These are phyloP conservation scores for Corythornis leucogaster DNA, from an alignment of 2,797 vertebrate species.

Conservation along the genomic window DNA sequence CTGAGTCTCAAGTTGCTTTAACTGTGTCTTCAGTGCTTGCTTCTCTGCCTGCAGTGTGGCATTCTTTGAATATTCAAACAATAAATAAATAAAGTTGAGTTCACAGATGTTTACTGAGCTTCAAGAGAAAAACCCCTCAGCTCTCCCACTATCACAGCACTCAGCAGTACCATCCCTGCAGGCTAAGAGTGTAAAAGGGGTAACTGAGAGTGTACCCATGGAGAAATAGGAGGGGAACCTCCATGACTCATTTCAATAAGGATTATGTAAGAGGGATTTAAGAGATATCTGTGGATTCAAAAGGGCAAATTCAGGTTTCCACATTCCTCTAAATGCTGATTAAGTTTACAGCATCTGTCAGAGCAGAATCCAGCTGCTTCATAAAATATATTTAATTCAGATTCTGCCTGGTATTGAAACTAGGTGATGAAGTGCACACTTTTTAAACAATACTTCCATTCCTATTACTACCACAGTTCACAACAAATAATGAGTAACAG, in stretches of 20 bases:
- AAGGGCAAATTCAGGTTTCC: neutral
- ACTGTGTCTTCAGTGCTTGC: conserved; percentile 91
- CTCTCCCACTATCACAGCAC: neutral
- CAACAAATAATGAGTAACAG: neutral
- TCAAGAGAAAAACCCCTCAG: neutral
- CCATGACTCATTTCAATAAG: neutral
- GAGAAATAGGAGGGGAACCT: neutral
- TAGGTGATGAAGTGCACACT: neutral
- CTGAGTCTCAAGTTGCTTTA: conserved; percentile 95
- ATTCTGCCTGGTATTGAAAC: neutral
- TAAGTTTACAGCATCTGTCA: neutral
- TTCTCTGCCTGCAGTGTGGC: conserved; percentile 98
- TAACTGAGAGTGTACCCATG: neutral
- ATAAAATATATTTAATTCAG: neutral
- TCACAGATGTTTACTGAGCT: neutral
- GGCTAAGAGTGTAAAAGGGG: neutral
- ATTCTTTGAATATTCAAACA: conserved; percentile 81
- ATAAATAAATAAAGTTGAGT: neutral
- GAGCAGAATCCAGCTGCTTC: neutral
- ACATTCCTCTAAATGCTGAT: neutral
- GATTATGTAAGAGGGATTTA: neutral
- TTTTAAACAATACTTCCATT: neutral
- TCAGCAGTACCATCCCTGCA: neutral
- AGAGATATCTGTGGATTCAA: neutral
- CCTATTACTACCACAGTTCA: neutral